Base-by-base conservation (phyloP, 1,140 invertebrate species). In the Pseudobourletiella spinata region DNA sequence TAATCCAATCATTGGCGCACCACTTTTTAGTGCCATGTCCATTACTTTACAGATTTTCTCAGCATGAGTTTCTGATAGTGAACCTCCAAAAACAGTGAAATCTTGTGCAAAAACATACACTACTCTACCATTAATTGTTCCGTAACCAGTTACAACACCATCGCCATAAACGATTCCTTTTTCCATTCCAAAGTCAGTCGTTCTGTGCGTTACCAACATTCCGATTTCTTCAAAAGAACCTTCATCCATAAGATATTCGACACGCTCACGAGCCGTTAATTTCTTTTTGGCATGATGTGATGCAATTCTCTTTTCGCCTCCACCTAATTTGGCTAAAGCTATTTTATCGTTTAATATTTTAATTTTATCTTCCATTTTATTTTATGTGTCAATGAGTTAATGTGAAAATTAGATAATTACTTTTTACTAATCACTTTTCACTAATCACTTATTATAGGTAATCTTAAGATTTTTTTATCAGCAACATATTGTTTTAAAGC, bases 61-160 rank as follows among this genome's bases (percentile, higher is more conserved):
- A 3, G 85, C 83, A 77, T 87, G 85, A 51, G 82, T 79, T 58
- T 78, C 82, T n/a, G 83, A 85, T 32, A 87, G 75, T 71, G 82
- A 84, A 15, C 85, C 85, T 61, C 85, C 85, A 77, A 85, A 87
- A 8, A 87, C 84, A 43, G 85, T 87, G 68, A 86, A 86, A 74
- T 87, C 85, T 76, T 85, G 84, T 71, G 83, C 84, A 71, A 86
- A 87, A 25, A 87, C 72, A 73, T 83, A 87, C 4, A 79, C 78
- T n/a, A 78, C 74, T 44, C 83, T 73, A 8, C 85, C 86, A 74
- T 83, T 80, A 52, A 87, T 83, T 29, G 79, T 72, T 16, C 84
- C 84, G 71, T 83, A 79, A 1, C 86, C 86, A 35, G 85, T 87
- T 6, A 87, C 79, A 20, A 87, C 86, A 59, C 83, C 84, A 73